phyloP scores from a whole-genome alignment of 2,113 vertebrate genomes.

The Tachuris rubrigastra region DNA sequence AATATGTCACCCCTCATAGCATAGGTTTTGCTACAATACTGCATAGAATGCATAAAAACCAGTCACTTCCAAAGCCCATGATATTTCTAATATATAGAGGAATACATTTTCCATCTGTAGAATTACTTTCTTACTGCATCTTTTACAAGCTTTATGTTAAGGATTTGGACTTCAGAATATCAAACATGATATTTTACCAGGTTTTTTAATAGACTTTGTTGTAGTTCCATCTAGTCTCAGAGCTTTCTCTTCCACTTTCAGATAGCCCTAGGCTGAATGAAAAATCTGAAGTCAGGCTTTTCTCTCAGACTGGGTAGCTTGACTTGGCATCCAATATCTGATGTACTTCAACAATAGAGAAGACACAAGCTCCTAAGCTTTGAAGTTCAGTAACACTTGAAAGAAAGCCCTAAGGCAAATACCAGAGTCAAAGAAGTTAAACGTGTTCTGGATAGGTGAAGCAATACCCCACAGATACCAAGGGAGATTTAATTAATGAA shows the following conservation, averaged over 20 bases:
- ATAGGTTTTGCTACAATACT: background rate
- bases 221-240: background rate
- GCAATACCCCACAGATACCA: background rate
- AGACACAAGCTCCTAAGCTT: background rate
- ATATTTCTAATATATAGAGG: background rate
- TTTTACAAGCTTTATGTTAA: background rate
- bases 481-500: background rate
- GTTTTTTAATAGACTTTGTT: background rate
- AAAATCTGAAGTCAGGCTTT: background rate
- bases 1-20: slow-evolving; percentile 25
- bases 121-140: background rate
- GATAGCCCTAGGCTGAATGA: background rate
- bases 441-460: background rate
- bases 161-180: background rate
- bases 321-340: background rate
- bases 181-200: background rate
- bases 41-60: background rate
- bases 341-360: background rate
- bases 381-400: background rate
- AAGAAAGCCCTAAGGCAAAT: background rate
- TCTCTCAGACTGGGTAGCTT: background rate
- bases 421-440: background rate
- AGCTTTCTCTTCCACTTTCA: background rate
- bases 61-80: background rate
- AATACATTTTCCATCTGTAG: background rate